Evolutionary conservation across 1,140 invertebrate genomes (phyloP).

Genomic region (Dendrolimus kikuchii): DNA sequence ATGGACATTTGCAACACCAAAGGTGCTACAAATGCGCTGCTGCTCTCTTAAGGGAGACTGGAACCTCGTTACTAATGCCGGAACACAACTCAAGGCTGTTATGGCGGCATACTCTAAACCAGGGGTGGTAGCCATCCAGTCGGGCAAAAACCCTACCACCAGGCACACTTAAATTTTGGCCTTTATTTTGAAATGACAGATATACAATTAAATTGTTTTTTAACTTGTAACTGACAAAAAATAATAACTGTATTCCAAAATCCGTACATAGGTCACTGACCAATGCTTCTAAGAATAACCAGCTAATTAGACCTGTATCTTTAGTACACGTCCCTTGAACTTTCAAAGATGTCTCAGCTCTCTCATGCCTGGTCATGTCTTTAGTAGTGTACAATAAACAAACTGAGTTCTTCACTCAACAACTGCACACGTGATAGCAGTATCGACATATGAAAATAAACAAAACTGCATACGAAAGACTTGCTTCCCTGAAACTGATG

Average conservation of each 20-base stretch:
- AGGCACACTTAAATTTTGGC: no score
- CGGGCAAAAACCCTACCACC: no score
- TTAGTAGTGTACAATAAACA: conserved; percentile 42
- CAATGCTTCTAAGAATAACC: conserved; percentile 15
- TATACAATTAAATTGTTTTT: background rate
- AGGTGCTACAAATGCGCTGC: no score
- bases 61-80: no score
- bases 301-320: conserved; percentile 16
- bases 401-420: conserved; percentile 50
- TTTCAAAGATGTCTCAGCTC: conserved; percentile 11
- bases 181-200: no score
- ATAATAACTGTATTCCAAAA: conserved; percentile 11
- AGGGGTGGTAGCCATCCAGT: no score
- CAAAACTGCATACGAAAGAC: conserved; percentile 16
- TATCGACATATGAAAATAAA: conserved; percentile 64
- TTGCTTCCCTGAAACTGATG: background rate
- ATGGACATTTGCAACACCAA: no score
- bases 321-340: conserved; percentile 2
- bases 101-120: no score
- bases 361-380: conserved; percentile 28
- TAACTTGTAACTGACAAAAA: background rate
- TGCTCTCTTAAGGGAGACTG: no score
- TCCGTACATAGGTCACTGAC: conserved; percentile 34
- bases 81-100: no score
- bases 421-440: conserved; percentile 41